These are phyloP conservation scores for Ophthalmolycus amberensis DNA, from an alignment of 2,113 vertebrate genomes.

Conservation along the genomic window DNA sequence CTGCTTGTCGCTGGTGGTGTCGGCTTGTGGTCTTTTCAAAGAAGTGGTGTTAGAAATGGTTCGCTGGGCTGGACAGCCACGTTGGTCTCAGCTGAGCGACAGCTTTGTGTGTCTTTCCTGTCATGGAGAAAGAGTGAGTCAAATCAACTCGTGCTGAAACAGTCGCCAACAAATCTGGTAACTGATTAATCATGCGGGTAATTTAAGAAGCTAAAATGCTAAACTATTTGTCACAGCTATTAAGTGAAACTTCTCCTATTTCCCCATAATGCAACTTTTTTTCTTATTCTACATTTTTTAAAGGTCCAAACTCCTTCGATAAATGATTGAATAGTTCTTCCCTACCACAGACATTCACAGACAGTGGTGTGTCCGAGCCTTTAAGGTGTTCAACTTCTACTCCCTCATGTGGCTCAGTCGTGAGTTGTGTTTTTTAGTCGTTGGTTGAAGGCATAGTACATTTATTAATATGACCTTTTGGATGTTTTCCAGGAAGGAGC, in stretches of 20 bases:
- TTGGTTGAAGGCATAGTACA: neutral
- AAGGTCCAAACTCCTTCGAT: too few relatives aligned
- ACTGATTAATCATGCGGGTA: neutral
- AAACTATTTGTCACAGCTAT: neutral
- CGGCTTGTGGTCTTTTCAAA: too few relatives aligned
- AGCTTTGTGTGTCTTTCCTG: neutral
- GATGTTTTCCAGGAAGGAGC: constrained; percentile 91
- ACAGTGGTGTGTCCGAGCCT: neutral
- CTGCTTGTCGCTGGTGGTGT: too few relatives aligned
- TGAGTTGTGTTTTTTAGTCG: neutral
- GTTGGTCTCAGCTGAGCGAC: neutral
- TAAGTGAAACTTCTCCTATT: neutral
- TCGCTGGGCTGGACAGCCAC: too few relatives aligned
- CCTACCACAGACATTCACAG: neutral
- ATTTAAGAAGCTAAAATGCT: neutral
- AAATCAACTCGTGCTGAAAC: neutral
- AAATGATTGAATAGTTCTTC: too few relatives aligned
- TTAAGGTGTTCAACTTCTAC: neutral
- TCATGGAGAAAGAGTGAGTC: neutral
- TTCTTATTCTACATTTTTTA: neutral
- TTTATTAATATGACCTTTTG: neutral
- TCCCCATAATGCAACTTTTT: neutral
- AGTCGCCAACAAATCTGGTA: neutral
- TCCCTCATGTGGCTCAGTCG: neutral
- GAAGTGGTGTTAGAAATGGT: too few relatives aligned